Percentiles rank a stretch among this genome's conserved stretches.
These are phyloP conservation scores for Vanessa atalanta DNA, from an alignment of 1,140 invertebrate species.

Conservation along the genomic window DNA sequence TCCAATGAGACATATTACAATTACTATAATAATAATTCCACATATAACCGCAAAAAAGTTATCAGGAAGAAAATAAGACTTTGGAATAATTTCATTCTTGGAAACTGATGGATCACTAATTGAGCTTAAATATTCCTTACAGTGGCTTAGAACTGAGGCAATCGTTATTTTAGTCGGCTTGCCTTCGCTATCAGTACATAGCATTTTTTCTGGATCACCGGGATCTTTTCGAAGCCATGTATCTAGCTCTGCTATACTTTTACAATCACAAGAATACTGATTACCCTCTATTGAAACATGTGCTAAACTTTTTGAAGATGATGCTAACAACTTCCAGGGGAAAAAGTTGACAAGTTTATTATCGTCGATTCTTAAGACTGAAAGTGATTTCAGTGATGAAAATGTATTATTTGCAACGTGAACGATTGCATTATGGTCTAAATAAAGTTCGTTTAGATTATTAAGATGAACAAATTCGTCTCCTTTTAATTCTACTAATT, in stretches of 20 bases:
- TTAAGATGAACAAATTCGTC: slow-evolving; percentile 88
- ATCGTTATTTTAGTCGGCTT: slow-evolving; percentile 81
- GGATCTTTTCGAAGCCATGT: slow-evolving; percentile 84
- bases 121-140: slow-evolving; percentile 83
- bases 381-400: slow-evolving; percentile 85
- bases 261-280: slow-evolving; percentile 88
- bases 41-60: slow-evolving; percentile 87
- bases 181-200: slow-evolving; percentile 80
- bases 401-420: slow-evolving; percentile 90
- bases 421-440: slow-evolving; percentile 89
- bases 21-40: slow-evolving; percentile 87
- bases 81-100: slow-evolving; percentile 82
- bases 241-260: slow-evolving; percentile 83
- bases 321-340: slow-evolving; percentile 85
- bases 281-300: slow-evolving; percentile 85
- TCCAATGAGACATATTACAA: slow-evolving; percentile 85
- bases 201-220: slow-evolving; percentile 83
- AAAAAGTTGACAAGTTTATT: slow-evolving; percentile 89
- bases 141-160: slow-evolving; percentile 83
- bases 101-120: slow-evolving; percentile 83
- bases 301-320: slow-evolving; percentile 80
- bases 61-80: slow-evolving; percentile 75
- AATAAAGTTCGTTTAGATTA: slow-evolving; percentile 89
- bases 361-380: slow-evolving; percentile 89
- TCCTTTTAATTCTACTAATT: slow-evolving; percentile 86